These are phyloP conservation scores for Scalopus aquaticus DNA, from an alignment of 2,113 vertebrate species.

Conservation along the genomic window DNA sequence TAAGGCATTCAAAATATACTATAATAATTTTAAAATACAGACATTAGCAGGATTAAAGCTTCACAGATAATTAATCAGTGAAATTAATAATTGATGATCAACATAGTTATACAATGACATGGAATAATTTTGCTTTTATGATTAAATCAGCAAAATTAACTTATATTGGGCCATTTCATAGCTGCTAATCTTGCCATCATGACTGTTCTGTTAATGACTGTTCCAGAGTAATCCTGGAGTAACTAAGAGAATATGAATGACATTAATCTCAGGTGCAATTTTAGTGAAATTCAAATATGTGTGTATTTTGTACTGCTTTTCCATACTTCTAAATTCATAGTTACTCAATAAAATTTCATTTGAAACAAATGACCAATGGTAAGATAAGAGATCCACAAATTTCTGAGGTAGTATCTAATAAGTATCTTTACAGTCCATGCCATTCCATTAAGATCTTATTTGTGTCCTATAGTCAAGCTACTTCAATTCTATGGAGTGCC, in stretches of 20 bases:
- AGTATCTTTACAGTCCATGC: background rate
- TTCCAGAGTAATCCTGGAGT: too few relatives aligned
- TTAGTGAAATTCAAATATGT: too few relatives aligned
- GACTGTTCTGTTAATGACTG: too few relatives aligned
- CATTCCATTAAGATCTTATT: background rate
- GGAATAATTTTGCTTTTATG: background rate
- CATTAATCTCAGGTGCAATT: too few relatives aligned
- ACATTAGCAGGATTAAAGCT: background rate
- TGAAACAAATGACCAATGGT: background rate
- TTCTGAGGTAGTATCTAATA: background rate
- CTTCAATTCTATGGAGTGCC: background rate
- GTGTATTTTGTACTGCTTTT: too few relatives aligned
- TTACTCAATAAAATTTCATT: background rate
- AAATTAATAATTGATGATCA: background rate
- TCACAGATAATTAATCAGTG: background rate
- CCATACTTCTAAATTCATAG: background rate
- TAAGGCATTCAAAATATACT: background rate
- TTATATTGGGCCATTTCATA: background rate
- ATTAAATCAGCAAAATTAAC: background rate
- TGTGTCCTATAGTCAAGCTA: background rate
- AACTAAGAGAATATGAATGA: too few relatives aligned
- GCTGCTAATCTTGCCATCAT: too few relatives aligned
- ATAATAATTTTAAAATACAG: background rate
- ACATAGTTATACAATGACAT: background rate
- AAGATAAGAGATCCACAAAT: background rate